Conservation (phyloP, 1,140 invertebrate species). For the Bilobella aurantiaca region DNA sequence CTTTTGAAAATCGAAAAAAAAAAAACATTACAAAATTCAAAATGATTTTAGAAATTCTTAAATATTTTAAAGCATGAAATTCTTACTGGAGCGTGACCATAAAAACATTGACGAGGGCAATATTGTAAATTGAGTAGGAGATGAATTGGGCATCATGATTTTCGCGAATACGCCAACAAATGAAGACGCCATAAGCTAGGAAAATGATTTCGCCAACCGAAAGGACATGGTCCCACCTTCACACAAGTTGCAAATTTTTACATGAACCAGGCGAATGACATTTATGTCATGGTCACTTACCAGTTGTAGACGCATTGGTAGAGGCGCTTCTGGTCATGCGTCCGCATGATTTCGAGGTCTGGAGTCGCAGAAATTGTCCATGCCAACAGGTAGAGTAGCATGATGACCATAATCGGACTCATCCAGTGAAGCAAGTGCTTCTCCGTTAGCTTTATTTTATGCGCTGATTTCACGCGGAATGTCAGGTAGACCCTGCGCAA, state of each 20-base stretch:
- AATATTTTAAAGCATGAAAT: too few species aligned
- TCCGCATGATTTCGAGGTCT: slow-evolving; percentile 60
- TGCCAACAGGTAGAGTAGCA: slow-evolving; percentile 74
- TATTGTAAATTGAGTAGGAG: slow-evolving; percentile 87
- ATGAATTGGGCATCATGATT: slow-evolving; percentile 69
- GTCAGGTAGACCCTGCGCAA: slow-evolving; percentile 72
- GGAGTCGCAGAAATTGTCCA: slow-evolving; percentile 79
- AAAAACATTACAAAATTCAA: background rate
- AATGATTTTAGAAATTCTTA: too few species aligned
- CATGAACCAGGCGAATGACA: background rate
- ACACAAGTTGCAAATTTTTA: slow-evolving; percentile 6
- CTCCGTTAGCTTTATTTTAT: slow-evolving; percentile 84
- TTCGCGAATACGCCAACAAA: slow-evolving; percentile 51
- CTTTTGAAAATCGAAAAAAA: background rate
- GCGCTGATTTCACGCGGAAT: slow-evolving; percentile 84
- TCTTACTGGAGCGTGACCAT: slow-evolving; percentile 84
- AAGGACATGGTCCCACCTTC: slow-evolving; percentile 33
- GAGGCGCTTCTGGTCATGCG: slow-evolving; percentile 63
- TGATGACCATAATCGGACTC: slow-evolving; percentile 50
- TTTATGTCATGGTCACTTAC: slow-evolving; percentile 50
- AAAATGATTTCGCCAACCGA: slow-evolving; percentile 66
- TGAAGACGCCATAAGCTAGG: slow-evolving; percentile 75
- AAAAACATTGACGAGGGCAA: slow-evolving; percentile 76
- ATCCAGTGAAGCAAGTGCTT: slow-evolving; percentile 82
- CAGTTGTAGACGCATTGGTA: slow-evolving; percentile 81